phyloP scores from a whole-genome alignment of 2,888 invertebrate species.

The Invenusta paracnida region DNA sequence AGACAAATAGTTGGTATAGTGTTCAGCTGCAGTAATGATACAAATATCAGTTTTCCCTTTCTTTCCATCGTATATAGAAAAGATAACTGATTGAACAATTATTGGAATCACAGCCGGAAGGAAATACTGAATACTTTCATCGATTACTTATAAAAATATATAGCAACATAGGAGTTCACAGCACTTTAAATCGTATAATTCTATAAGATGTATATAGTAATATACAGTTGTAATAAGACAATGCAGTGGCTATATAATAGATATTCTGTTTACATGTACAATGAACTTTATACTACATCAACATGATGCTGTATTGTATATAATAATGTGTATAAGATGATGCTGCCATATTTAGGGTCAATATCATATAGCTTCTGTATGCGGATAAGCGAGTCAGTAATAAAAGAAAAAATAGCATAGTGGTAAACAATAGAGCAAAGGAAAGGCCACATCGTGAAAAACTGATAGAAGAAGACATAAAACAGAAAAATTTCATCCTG shows the following conservation, averaged over 20 bases:
- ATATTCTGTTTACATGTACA: too few species aligned
- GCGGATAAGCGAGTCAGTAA: too few species aligned
- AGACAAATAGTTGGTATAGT: not conserved
- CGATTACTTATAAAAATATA: not conserved
- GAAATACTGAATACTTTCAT: not conserved
- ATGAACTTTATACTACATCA: too few species aligned
- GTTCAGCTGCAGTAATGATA: not conserved
- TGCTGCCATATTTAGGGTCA: not conserved
- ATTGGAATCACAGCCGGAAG: not conserved
- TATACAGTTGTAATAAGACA: too few species aligned
- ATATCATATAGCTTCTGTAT: not conserved
- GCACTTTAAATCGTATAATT: not conserved
- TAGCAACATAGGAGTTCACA: not conserved
- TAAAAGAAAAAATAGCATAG: too few species aligned
- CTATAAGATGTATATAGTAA: not conserved
- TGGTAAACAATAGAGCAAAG: too few species aligned
- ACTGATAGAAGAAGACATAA: not conserved
- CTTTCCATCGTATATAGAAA: not conserved
- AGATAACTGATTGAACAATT: not conserved
- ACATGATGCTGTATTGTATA: not conserved
- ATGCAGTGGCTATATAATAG: too few species aligned
- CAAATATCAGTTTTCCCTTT: not conserved
- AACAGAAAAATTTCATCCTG: not conserved
- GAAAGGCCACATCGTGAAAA: not conserved
- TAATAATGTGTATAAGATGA: not conserved